Base-by-base conservation (phyloP, 1,140 invertebrate genomes). In the Drosophila fuyamai region DNA sequence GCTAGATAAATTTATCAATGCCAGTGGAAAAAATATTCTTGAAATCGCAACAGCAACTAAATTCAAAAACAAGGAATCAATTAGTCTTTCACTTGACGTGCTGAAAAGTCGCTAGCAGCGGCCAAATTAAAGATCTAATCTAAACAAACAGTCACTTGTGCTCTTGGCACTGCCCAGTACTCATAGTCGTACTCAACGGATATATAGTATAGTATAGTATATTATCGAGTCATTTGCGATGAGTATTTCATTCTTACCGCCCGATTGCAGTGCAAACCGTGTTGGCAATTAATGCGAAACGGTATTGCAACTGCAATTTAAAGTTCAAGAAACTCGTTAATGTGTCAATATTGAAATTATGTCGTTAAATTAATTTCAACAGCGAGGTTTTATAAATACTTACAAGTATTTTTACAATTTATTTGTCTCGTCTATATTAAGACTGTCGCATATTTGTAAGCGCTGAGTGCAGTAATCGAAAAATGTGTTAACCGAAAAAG, bases 321-420 rank as follows among this genome's bases (percentile, higher is more conserved):
- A 68, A 79, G 83, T 88, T 79, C 79, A 86, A 86, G 53, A 58
- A 78, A 71, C 77, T 55, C 55, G 63, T 78, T 79, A 82, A 88
- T 79, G 71, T 86, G 83, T 82, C 83, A 88, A 86, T 86, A 86
- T 82, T 79, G 18, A 79, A 79, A 82, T 68, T 76, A 79, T 76
- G 47, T 43, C 44, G 29, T 46, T 53, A 61, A 71, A 66, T 71
- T 43, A 53, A 65, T 65, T 62, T 58, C 60, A 66, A 70, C 76
- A 85, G 50, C 59, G 59, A 51, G 23, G 47, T 38, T 14, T 47
- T 46, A 67, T 54, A 47, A 61, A 71, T 47, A 56, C 32, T 29
- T n/a, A 46, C 32, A 16, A 13, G 50, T 36, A 36, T 53, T 59
- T 74, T 75, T 35, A 14, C 9, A 75, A 51, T 57, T 68, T 68